phyloP scores from a whole-genome alignment of 2,888 invertebrate genomes.

The Zygaena filipendulae region DNA sequence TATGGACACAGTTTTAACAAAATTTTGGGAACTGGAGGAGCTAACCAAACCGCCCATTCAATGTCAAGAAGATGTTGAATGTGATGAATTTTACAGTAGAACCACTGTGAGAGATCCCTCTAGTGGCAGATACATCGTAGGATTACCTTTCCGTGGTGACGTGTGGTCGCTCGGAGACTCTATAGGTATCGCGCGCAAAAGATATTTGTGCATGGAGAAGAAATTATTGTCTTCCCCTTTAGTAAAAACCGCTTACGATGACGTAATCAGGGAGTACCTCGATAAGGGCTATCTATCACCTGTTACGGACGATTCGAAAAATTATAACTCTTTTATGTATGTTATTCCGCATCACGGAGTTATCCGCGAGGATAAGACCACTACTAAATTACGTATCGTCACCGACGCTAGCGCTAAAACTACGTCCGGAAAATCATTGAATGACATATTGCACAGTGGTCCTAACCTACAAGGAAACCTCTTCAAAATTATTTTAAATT shows the following conservation, averaged over 20 bases:
- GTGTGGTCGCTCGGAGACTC: slow-evolving; percentile 10
- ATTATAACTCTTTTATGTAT: too few species aligned
- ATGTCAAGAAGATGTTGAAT: not conserved
- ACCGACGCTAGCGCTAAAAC: slow-evolving; percentile 9
- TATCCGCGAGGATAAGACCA: slow-evolving; percentile 5
- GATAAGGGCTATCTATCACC: too few species aligned
- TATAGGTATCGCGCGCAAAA: too few species aligned
- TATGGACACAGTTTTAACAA: not conserved
- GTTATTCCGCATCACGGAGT: slow-evolving; percentile 9
- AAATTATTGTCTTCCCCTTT: too few species aligned
- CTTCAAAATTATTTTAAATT: slow-evolving; percentile 15
- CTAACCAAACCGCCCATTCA: not conserved
- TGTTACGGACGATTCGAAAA: too few species aligned
- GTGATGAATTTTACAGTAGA: not conserved
- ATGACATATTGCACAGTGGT: slow-evolving; percentile 4
- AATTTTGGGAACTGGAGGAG: not conserved
- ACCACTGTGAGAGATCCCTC: not conserved
- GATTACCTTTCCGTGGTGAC: slow-evolving; percentile 10
- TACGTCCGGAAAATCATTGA: slow-evolving; percentile 8
- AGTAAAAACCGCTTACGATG: too few species aligned
- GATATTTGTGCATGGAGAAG: too few species aligned
- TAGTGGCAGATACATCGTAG: slow-evolving; percentile 9
- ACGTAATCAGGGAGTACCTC: too few species aligned
- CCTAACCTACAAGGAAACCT: slow-evolving; percentile 5
- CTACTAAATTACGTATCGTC: slow-evolving; percentile 8